Conservation (phyloP, 2,888 invertebrate species). For the Oxycera nigricornis region DNA sequence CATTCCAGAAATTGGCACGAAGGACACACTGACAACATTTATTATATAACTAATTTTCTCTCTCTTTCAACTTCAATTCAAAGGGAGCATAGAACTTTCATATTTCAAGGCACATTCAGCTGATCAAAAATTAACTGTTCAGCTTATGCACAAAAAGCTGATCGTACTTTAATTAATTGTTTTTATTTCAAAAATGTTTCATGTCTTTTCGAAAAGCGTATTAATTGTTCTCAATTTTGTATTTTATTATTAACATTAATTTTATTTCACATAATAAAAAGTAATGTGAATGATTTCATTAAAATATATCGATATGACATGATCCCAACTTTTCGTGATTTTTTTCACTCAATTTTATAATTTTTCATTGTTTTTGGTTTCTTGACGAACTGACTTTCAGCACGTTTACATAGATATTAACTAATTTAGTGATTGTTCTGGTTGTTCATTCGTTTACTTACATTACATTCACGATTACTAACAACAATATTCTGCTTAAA, state of each 20-base stretch:
- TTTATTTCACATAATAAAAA: neutral
- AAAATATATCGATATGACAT: slow-evolving; percentile 25
- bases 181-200: slow-evolving; percentile 7
- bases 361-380: neutral
- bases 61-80: neutral
- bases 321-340: neutral
- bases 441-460: too few species aligned
- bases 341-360: neutral
- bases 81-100: neutral
- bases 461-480: too few species aligned
- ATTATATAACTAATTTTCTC: neutral
- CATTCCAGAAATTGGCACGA: neutral
- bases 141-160: neutral
- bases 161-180: neutral
- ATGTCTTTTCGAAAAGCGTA: slow-evolving; percentile 27
- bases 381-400: too few species aligned
- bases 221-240: neutral
- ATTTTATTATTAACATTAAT: too few species aligned
- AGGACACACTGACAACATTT: neutral
- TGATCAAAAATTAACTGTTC: neutral
- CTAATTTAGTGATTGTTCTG: slow-evolving; percentile 15
- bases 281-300: neutral
- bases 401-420: neutral
- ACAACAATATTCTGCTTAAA: too few species aligned
- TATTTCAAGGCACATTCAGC: slow-evolving; percentile 2